Evolutionary conservation across 2,888 invertebrate genomes (phyloP).

Genomic region (Cordylochernes scorpioides): DNA sequence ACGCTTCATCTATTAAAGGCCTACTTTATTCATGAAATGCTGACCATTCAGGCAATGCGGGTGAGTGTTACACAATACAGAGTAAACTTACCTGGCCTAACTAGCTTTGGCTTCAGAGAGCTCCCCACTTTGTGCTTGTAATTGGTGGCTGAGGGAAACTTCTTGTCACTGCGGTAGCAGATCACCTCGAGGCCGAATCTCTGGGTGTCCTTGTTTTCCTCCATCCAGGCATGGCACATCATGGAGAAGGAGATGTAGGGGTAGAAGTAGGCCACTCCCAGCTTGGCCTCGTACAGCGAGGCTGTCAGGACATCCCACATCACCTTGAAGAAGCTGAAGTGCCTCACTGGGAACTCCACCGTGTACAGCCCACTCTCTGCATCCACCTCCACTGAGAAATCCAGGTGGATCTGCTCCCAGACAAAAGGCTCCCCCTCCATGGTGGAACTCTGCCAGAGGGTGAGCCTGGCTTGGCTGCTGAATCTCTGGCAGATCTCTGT

Average conservation of each 20-base stretch:
- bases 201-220: slow-evolving; percentile 14
- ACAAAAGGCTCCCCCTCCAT: slow-evolving; percentile 13
- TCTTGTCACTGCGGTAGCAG: slow-evolving; percentile 16
- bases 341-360: slow-evolving; percentile 16
- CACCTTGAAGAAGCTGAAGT: slow-evolving; percentile 18
- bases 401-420: slow-evolving; percentile 14
- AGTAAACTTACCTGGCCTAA: slow-evolving; percentile 15
- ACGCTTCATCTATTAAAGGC: too few relatives aligned
- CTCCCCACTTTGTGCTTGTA: slow-evolving; percentile 15
- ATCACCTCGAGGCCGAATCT: slow-evolving; percentile 18
- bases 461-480: slow-evolving; percentile 10
- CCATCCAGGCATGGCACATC: slow-evolving; percentile 19
- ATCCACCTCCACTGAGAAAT: too few relatives aligned
- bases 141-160: slow-evolving; percentile 5
- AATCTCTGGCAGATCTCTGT: slow-evolving; percentile 10
- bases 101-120: slow-evolving; percentile 17
- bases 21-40: too few relatives aligned
- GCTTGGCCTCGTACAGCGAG: slow-evolving; percentile 15
- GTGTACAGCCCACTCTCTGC: slow-evolving; percentile 9
- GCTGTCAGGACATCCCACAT: slow-evolving; percentile 17
- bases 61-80: too few relatives aligned
- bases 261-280: slow-evolving; percentile 17
- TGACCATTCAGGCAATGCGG: too few relatives aligned
- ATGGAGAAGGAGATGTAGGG: slow-evolving; percentile 17
- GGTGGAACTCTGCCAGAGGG: slow-evolving; percentile 16